Percentiles rank a stretch among this genome's conserved stretches.
Conservation (phyloP, 2,888 invertebrate genomes). For the Volucella inanis region DNA sequence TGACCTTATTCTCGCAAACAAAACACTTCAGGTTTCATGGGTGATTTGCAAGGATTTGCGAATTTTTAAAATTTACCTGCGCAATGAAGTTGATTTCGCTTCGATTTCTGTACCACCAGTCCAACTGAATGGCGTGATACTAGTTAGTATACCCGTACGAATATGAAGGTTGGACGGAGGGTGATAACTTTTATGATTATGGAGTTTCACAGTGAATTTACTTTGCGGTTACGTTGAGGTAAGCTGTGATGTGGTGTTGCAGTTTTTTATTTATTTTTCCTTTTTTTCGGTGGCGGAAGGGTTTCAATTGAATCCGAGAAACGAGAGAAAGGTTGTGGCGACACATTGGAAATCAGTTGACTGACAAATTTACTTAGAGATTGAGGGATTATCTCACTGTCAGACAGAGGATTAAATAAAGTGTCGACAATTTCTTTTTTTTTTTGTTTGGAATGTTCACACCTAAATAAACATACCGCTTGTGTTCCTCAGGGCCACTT, state of each 20-base stretch:
- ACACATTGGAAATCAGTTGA: slow-evolving; percentile 19
- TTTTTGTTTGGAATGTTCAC: slow-evolving; percentile 55
- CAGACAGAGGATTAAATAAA: slow-evolving; percentile 57
- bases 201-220: slow-evolving; percentile 48
- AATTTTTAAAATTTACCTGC: slow-evolving; percentile 11
- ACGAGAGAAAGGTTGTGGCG: slow-evolving; percentile 28
- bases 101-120: neutral
- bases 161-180: neutral
- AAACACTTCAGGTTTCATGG: slow-evolving; percentile 61
- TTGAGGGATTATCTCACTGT: slow-evolving; percentile 43
- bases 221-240: slow-evolving; percentile 39
- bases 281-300: slow-evolving; percentile 2
- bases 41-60: slow-evolving; percentile 41
- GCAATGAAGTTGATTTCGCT: neutral
- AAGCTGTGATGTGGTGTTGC: neutral
- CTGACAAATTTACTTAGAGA: slow-evolving; percentile 30
- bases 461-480: slow-evolving; percentile 68
- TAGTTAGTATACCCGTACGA: neutral
- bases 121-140: neutral
- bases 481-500: slow-evolving; percentile 41
- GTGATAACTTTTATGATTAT: slow-evolving; percentile 54
- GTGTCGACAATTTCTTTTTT: slow-evolving; percentile 39
- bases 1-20: slow-evolving; percentile 63
- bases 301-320: slow-evolving; percentile 5
- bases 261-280: slow-evolving; percentile 5